Evolutionary conservation across 2,113 vertebrate species (phyloP), one percentile per base, ranked within the genome.

Genomic region (Polypterus senegalus): DNA sequence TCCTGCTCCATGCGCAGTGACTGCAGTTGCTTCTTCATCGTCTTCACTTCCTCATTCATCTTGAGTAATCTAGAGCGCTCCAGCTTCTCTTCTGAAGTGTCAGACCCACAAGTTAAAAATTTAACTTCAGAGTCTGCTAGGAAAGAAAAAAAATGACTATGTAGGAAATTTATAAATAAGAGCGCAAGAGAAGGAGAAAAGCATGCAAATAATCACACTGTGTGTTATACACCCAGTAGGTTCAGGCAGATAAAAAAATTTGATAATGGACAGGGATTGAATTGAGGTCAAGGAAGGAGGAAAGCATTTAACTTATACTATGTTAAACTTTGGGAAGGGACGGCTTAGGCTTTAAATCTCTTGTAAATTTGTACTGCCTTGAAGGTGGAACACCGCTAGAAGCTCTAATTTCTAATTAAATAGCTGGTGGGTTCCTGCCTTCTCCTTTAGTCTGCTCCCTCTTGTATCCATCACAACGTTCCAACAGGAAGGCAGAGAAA

Each of bases 11-110:
- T 43, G 1, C 67, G 58, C 1, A 61, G 52, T 1, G 5, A 2
- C 27, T 44, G 57, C 49, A 69, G 48, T 54, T 60, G 27, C 5
- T 43, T 48, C 6, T 48, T 51, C 3, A 69, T 44, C 44, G 54
- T 63, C 11, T 5, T 44, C 61, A 69, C 46, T 47, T 63, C 61
- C 48, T 9, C 11, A 9, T 60, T n/a, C 7, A 69, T 60, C 56
- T 27, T 9, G 4, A 7, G 7, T 45, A 4, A 27, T 27, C 27
- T 27, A 27, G 27, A 27, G 27, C 27, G 47, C 9, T 4, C 3
- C 44, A 7, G 45, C 11, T 49, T 9, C 45, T 44, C 27, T 61
- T 60, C 46, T 47, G 8, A 1, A 2, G n/a, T 45, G 6, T 51
- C 49, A 10, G 9, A 47, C 5, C 5, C 48, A 44, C 46, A n/a